Evolutionary conservation across 2,113 vertebrate genomes (phyloP).

Genomic region (Andinoacara biseriatus): DNA sequence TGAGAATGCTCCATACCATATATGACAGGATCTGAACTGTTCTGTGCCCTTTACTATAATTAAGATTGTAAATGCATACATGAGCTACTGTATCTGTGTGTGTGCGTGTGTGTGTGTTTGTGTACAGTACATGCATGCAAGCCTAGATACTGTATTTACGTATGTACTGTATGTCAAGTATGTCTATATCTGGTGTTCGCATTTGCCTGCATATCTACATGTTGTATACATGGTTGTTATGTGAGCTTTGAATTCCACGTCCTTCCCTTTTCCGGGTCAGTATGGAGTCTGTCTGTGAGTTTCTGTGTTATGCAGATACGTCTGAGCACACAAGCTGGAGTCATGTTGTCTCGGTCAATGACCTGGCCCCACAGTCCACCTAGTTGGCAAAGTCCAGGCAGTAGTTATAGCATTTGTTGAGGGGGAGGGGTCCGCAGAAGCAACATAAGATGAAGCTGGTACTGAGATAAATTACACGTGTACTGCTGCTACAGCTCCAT

Average conservation of each 20-base stretch:
- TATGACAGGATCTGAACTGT: conserved; percentile 32
- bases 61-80: conserved; percentile 18
- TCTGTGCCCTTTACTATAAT: conserved; percentile 13
- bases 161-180: conserved; percentile 33
- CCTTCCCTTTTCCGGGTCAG: conserved; percentile 25
- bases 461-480: neutral
- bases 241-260: neutral
- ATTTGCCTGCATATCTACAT: conserved; percentile 36
- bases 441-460: neutral
- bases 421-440: neutral
- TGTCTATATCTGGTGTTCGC: conserved; percentile 15
- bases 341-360: conserved; percentile 39
- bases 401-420: conserved; percentile 3
- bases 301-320: conserved; percentile 47
- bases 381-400: conserved; percentile 17
- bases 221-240: conserved; percentile 22
- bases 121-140: conserved; percentile 58
- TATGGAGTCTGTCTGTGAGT: conserved; percentile 15
- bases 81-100: conserved; percentile 5
- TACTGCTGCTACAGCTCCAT: conserved; percentile 3
- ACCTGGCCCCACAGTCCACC: conserved; percentile 17
- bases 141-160: conserved; percentile 45
- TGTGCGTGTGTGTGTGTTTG: conserved; percentile 32
- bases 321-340: conserved; percentile 35
- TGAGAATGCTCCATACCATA: neutral